Percentiles rank a stretch among this genome's conserved stretches.
Conservation (phyloP, 1,140 invertebrate species). For the Trichonephila clavipes region DNA sequence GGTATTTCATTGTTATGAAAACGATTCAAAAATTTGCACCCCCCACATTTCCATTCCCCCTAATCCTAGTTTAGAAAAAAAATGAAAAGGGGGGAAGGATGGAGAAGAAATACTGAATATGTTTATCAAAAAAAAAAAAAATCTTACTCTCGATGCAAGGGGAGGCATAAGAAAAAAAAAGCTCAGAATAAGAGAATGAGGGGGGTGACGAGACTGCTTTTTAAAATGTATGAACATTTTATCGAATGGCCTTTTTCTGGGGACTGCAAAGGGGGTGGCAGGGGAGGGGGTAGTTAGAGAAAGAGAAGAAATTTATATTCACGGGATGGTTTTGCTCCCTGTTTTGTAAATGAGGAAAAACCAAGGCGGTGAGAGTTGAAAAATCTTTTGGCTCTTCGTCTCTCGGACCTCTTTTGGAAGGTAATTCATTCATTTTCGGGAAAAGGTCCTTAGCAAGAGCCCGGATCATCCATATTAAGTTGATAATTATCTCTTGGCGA, state of each 20-base stretch:
- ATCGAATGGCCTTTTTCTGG: conserved; percentile 71
- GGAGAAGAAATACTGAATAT: conserved; percentile 69
- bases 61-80: conserved; percentile 62
- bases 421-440: conserved; percentile 69
- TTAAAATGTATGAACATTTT: conserved; percentile 77
- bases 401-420: conserved; percentile 13
- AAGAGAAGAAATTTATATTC: conserved; percentile 71
- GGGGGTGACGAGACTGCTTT: conserved; percentile 56
- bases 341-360: conserved; percentile 75
- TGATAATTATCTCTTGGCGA: conserved; percentile 68
- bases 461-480: conserved; percentile 75
- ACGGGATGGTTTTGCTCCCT: conserved; percentile 71
- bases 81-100: conserved; percentile 7
- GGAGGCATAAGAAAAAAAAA: conserved; percentile 47
- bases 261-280: neutral
- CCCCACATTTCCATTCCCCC: neutral
- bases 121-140: conserved; percentile 75
- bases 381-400: conserved; percentile 46
- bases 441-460: conserved; percentile 8
- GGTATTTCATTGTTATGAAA: conserved; percentile 71
- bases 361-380: conserved; percentile 31
- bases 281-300: conserved; percentile 1
- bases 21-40: conserved; percentile 51
- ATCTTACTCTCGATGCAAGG: conserved; percentile 6
- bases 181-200: conserved; percentile 6